These are phyloP conservation scores for Styela plicata DNA, from an alignment of 23 tunicate genomes.

Conservation along the genomic window DNA sequence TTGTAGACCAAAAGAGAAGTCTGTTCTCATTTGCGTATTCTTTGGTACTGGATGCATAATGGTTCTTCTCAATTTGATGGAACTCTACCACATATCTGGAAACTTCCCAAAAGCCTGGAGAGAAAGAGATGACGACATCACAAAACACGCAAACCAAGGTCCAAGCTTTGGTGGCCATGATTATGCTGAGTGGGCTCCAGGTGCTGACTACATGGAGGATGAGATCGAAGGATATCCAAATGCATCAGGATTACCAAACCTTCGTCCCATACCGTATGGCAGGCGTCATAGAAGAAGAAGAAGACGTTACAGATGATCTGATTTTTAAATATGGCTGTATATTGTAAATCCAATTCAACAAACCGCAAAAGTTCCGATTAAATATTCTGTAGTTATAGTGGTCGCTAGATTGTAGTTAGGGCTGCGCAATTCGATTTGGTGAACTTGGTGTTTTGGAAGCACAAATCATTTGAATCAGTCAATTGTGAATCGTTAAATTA, in stretches of 20 bases:
- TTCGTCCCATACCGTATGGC: conserved; percentile 4
- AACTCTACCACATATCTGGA: conserved; percentile 48
- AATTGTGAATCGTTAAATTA: too few species aligned
- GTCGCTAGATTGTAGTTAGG: too few species aligned
- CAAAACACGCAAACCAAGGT: conserved; percentile 75
- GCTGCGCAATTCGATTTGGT: too few species aligned
- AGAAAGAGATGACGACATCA: conserved; percentile 48
- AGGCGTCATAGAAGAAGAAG: neutral
- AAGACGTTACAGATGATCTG: conserved; percentile 1
- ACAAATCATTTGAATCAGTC: too few species aligned
- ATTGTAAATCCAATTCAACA: too few species aligned
- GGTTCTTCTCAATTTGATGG: conserved; percentile 66
- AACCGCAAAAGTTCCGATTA: too few species aligned
- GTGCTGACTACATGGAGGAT: conserved; percentile 51
- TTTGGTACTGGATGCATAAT: conserved; percentile 69
- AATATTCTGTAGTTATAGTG: too few species aligned
- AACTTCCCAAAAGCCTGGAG: conserved; percentile 73
- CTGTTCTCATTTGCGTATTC: conserved; percentile 70
- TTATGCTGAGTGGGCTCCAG: conserved; percentile 38
- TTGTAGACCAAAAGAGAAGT: conserved; percentile 83
- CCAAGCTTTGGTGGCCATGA: conserved; percentile 41
- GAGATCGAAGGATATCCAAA: conserved; percentile 70
- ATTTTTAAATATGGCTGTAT: too few species aligned
- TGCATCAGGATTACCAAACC: conserved; percentile 61
- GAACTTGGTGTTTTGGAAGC: too few species aligned